Base-by-base conservation (phyloP, 2,888 invertebrate species). In the Dicyrtoma fusca region DNA sequence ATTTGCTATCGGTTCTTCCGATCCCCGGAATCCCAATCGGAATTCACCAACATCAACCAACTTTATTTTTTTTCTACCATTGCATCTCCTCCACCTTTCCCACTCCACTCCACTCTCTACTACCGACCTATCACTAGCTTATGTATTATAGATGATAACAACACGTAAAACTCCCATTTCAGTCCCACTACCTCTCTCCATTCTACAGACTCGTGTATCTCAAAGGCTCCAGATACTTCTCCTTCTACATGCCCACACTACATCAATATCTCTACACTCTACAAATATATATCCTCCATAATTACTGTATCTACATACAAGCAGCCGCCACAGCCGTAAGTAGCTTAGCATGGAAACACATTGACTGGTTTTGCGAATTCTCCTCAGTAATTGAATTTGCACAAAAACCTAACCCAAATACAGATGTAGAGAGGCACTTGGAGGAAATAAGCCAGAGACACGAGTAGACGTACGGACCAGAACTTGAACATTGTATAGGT, bases 21-120 rank as follows among this genome's bases (percentile, higher is more conserved):
- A 57, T 57, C 57, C 23, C 57, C 49, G 14, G 53, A n/a, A 53
- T 53, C 21, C 19, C 53, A 53, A 53, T 21, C 21, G 53, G 17
- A 21, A 17, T 49, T 49, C 49, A 11, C 49, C 49, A 49, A 49
- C 49, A 49, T 17, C 49, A 49, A 49, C 49, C 14, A 53, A n/a
- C 53, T 21, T 17, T 17, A 21, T 21, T 17, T 21, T 53, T 17
- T 49, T 19, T 8, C 49, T 53, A 17, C 53, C 53, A 21, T n/a
- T n/a, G 8, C n/a, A n/a, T 34, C 34, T 34, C 34, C 34, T 34
- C 34, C 3, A 34, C 34, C 10, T 53, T 19, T 10, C 21, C 17
- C 53, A 17, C 53, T 53, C 17, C 10, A 17, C 17, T 21, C 8
- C 53, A 53, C 53, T 19, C 14, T 49, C 5, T 11, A 45, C 13